Evolutionary conservation across 1,140 invertebrate species (phyloP), one percentile per base, ranked within the genome.

Genomic region (Drosophila littoralis): DNA sequence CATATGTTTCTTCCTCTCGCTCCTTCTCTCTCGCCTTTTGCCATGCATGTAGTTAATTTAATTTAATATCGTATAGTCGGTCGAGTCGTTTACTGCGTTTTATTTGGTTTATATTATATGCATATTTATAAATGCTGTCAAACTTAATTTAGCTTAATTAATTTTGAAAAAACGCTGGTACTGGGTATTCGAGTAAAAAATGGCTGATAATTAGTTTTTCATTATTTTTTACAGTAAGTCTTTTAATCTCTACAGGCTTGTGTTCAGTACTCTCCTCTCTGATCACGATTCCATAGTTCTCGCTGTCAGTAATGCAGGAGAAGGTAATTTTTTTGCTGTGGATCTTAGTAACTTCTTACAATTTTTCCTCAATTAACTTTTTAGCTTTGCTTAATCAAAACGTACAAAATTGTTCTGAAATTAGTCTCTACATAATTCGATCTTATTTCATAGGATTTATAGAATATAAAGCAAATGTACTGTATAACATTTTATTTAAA

Each of bases 111-210:
- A 51, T 69, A 42, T 69, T 51, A 28, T 45, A 48, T 38, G 28
- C 32, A 58, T 55, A 64, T 79, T 63, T 83, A 77, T 75, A 79
- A 89, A 69, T 69, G 79, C 84, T 80, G 82, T 81, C 67, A 80
- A 88, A 89, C 51, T 84, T 84, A 88, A 88, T 88, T 88, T 75
- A 78, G 73, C 59, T 73, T 84, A 88, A 89, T 88, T 89, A 84
- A 77, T 79, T 88, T 80, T 77, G 38, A 57, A 80, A 75, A 65
- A 64, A 67, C 43, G 8, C 43, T 50, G 73, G 66, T 55, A 48
- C 42, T 42, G 28, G 35, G 8, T 3, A 15, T 36, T 35, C 43
- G 42, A 12, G 5, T 54, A 59, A 63, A 61, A 74, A 61, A 69
- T 55, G 55, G 42, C 17, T 6, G 8, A 42, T 69, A 74, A 74